These are phyloP conservation scores for Pica pica DNA, from an alignment of 2,113 vertebrate species.

Conservation along the genomic window DNA sequence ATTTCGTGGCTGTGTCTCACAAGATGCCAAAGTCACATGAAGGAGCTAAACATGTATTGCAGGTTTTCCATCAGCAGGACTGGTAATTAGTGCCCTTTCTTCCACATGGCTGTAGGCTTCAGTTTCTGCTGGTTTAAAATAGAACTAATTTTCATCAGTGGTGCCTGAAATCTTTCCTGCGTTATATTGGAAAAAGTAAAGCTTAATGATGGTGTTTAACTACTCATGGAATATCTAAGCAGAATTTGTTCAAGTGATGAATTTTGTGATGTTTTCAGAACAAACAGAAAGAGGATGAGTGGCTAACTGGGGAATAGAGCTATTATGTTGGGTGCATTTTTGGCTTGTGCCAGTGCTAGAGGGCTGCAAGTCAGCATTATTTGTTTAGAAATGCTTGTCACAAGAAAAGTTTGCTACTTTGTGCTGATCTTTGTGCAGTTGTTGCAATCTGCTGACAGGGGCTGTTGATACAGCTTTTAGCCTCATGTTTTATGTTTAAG, in stretches of 20 bases:
- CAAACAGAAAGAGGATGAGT: slow-evolving; percentile 8
- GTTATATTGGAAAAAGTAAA: background rate
- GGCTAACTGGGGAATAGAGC: slow-evolving; percentile 6
- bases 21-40: background rate
- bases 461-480: slow-evolving; percentile 2
- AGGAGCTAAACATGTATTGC: background rate
- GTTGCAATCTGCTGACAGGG: slow-evolving; percentile 31
- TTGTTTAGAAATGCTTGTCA: slow-evolving; percentile 49
- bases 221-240: background rate
- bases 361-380: slow-evolving; percentile 34
- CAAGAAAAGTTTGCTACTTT: slow-evolving; percentile 45
- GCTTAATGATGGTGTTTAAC: background rate
- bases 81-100: background rate
- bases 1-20: background rate
- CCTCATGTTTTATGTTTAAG: background rate
- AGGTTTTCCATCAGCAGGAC: background rate
- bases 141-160: background rate
- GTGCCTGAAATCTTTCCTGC: background rate
- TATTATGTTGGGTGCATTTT: slow-evolving; percentile 16
- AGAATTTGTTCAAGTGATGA: background rate
- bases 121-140: background rate
- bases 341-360: background rate
- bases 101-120: background rate
- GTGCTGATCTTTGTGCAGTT: slow-evolving; percentile 43
- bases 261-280: background rate